These are phyloP conservation scores for Pammene fasciana DNA, from an alignment of 2,888 invertebrate genomes.

Conservation along the genomic window DNA sequence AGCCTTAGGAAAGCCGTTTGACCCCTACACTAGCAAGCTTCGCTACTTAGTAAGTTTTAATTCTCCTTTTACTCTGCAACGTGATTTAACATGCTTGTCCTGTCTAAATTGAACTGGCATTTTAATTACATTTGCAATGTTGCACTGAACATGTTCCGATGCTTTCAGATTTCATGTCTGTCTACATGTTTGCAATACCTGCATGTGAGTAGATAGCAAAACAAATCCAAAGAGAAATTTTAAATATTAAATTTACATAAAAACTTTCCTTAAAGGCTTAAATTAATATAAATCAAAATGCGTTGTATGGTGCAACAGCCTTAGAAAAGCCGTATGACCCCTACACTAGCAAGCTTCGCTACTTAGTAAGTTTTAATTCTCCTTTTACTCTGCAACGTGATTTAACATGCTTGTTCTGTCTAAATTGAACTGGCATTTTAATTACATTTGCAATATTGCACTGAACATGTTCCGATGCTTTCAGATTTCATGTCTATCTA, in stretches of 20 bases:
- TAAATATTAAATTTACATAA: too few relatives aligned
- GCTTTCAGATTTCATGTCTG: too few relatives aligned
- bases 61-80: slow-evolving; percentile 12
- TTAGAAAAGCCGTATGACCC: neutral
- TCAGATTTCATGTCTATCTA: too few relatives aligned
- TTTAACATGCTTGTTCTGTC: slow-evolving; percentile 13
- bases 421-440: slow-evolving; percentile 8
- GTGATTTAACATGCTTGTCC: slow-evolving; percentile 18
- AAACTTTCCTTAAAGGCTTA: too few relatives aligned
- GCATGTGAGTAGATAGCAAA: too few relatives aligned
- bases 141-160: neutral
- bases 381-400: slow-evolving; percentile 12
- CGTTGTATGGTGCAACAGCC: slow-evolving; percentile 1
- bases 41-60: slow-evolving; percentile 17
- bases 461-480: neutral
- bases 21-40: slow-evolving; percentile 8
- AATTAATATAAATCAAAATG: neutral
- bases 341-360: slow-evolving; percentile 10
- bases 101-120: slow-evolving; percentile 1
- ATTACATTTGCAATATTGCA: slow-evolving; percentile 1
- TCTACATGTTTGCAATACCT: too few relatives aligned
- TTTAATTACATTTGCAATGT: slow-evolving; percentile 5
- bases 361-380: slow-evolving; percentile 18
- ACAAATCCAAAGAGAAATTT: too few relatives aligned
- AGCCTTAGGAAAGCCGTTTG: neutral